Evolutionary conservation across 2,888 invertebrate species (phyloP).

Genomic region (Lycophotia porphyrea): DNA sequence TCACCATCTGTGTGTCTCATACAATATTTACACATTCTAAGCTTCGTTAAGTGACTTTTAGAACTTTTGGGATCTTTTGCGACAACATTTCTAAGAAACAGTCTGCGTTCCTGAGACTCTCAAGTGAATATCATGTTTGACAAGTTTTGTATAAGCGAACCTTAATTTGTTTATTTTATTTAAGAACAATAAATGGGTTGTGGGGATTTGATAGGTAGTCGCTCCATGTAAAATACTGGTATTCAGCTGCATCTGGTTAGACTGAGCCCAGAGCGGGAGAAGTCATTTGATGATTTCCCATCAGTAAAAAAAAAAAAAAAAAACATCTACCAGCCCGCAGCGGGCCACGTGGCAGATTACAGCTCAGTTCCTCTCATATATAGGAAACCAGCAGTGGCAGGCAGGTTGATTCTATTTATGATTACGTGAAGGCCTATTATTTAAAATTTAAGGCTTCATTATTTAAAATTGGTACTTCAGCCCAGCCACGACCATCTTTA

Average conservation of each 20-base stretch:
- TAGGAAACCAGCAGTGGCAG: too few relatives aligned
- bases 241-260: neutral
- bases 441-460: too few relatives aligned
- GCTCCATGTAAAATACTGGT: neutral
- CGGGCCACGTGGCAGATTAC: too few relatives aligned
- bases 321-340: too few relatives aligned
- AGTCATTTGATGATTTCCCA: too few relatives aligned
- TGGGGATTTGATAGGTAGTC: neutral
- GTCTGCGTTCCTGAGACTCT: slow-evolving; percentile 14
- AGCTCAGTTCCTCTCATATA: too few relatives aligned
- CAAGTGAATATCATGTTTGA: slow-evolving; percentile 25
- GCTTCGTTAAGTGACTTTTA: slow-evolving; percentile 49
- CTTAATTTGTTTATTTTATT: neutral
- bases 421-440: too few relatives aligned
- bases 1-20: slow-evolving; percentile 42
- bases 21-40: slow-evolving; percentile 44
- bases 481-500: too few relatives aligned
- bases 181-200: neutral
- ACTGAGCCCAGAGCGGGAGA: too few relatives aligned
- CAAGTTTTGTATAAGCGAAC: neutral
- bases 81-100: neutral
- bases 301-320: too few relatives aligned
- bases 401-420: too few relatives aligned
- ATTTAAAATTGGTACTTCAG: too few relatives aligned
- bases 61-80: slow-evolving; percentile 31